A percentile compares a stretch with the other conserved stretches of the same genome.
Evolutionary conservation across 1,140 invertebrate genomes (phyloP).

Genomic region (Lutraria rhynchaena): DNA sequence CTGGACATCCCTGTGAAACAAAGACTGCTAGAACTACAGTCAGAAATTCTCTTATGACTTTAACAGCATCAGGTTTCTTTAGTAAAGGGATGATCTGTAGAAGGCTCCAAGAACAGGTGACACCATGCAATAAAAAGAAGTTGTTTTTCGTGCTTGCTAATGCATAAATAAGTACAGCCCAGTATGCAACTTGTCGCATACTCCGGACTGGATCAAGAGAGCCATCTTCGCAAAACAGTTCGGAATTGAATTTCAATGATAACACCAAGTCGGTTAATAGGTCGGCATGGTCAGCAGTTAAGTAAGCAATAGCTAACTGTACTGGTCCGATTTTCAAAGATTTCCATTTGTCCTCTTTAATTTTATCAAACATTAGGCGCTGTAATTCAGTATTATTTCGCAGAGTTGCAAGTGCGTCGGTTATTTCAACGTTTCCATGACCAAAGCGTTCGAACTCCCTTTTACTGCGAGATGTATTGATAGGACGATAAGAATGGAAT

Average conservation of each 20-base stretch:
- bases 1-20: constrained; percentile 33
- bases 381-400: neutral
- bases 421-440: neutral
- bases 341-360: constrained; percentile 23
- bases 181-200: constrained; percentile 7
- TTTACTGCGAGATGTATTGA: neutral
- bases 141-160: constrained; percentile 20
- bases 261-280: constrained; percentile 4
- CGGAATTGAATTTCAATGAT: neutral
- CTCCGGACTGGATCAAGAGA: neutral
- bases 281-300: constrained; percentile 8
- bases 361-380: neutral
- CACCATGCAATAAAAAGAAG: constrained; percentile 50
- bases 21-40: constrained; percentile 30
- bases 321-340: constrained; percentile 36
- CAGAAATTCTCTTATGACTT: constrained; percentile 4
- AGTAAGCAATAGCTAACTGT: constrained; percentile 11
- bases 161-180: constrained; percentile 3
- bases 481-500: constrained; percentile 6
- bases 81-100: constrained; percentile 34
- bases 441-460: constrained; percentile 10
- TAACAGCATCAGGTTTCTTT: constrained; percentile 1
- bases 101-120: constrained; percentile 37
- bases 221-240: neutral
- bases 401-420: neutral